Percentiles rank a stretch among this genome's conserved stretches.
Conservation (phyloP, 2,888 invertebrate genomes). For the Caenorhabditis imperialis region DNA sequence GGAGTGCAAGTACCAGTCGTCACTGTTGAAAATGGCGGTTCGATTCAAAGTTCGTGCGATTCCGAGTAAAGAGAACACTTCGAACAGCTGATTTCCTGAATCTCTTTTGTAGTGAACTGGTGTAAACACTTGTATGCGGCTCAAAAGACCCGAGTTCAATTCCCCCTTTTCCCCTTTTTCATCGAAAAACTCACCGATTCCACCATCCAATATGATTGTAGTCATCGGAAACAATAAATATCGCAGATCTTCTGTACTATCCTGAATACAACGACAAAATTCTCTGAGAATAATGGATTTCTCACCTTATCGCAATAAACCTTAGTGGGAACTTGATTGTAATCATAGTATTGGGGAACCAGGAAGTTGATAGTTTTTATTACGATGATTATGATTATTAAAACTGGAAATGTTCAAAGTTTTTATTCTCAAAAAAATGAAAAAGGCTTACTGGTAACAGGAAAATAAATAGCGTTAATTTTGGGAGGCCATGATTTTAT, state of each 20-base stretch:
- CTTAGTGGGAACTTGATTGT: constrained; percentile 3
- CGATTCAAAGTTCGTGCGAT: constrained; percentile 32
- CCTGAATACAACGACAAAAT: background rate
- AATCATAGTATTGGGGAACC: background rate
- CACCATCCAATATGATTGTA: no score
- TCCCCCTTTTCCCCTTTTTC: no score
- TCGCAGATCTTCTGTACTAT: background rate
- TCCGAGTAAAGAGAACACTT: constrained; percentile 40
- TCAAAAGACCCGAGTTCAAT: no score
- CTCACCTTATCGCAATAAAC: constrained; percentile 27
- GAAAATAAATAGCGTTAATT: no score
- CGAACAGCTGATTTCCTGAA: constrained; percentile 48
- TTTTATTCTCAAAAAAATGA: background rate
- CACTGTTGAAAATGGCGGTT: constrained; percentile 40
- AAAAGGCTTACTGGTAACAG: no score
- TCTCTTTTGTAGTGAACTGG: no score
- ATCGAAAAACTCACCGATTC: no score
- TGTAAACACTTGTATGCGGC: no score
- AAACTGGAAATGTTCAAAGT: background rate
- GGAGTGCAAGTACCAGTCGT: constrained; percentile 23
- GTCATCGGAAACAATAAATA: background rate
- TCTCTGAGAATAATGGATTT: background rate
- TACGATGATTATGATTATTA: background rate
- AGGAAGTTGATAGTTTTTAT: background rate
- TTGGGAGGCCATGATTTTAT: no score